Evolutionary conservation across 2,888 invertebrate species (phyloP).

Genomic region (Chrysodeixis includens): DNA sequence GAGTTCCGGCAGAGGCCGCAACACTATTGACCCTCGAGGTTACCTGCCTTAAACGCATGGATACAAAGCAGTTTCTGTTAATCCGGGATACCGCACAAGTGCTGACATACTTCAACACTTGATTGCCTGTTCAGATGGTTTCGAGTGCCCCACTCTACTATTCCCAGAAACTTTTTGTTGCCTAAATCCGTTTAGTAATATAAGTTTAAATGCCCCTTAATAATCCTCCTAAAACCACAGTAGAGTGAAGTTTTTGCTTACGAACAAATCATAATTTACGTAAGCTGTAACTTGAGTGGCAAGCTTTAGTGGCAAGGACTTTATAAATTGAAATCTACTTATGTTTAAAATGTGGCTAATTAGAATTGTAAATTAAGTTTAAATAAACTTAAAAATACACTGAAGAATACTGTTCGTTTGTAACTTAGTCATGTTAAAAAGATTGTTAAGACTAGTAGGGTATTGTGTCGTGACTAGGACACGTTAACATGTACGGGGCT

Average conservation of each 20-base stretch:
- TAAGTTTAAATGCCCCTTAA: too few relatives aligned
- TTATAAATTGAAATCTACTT: not conserved
- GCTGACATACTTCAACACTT: slow-evolving; percentile 28
- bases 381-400: not conserved
- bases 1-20: too few relatives aligned
- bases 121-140: slow-evolving; percentile 17
- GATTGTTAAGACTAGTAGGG: too few relatives aligned
- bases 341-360: not conserved
- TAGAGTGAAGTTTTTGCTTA: not conserved
- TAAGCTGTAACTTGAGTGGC: not conserved
- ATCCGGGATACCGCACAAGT: slow-evolving; percentile 30
- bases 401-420: not conserved
- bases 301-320: not conserved
- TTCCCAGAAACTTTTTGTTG: not conserved
- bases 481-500: not conserved
- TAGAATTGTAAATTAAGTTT: not conserved
- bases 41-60: slow-evolving; percentile 1
- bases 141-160: slow-evolving; percentile 8
- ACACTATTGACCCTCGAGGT: too few relatives aligned
- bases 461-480: not conserved
- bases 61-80: slow-evolving; percentile 21
- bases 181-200: not conserved
- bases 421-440: not conserved
- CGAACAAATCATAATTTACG: not conserved
- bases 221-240: too few relatives aligned